Evolutionary conservation across 2,113 vertebrate genomes (phyloP).

Genomic region (Hystrix brachyura): DNA sequence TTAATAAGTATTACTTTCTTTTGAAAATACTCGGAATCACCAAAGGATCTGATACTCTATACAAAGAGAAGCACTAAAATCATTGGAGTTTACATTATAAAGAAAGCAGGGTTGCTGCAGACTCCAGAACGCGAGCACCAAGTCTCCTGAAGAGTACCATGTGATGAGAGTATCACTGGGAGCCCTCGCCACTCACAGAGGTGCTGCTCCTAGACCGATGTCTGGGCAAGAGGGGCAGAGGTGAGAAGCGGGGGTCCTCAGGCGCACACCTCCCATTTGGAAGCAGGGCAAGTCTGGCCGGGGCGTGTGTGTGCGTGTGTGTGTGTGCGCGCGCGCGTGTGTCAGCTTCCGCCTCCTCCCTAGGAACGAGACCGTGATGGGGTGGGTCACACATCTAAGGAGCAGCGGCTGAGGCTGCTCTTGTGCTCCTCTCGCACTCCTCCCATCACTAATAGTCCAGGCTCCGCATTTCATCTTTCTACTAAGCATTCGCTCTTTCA

Average conservation of each 20-base stretch:
- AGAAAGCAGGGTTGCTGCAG: background rate
- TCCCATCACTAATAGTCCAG: background rate
- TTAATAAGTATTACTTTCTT: conserved; percentile 34
- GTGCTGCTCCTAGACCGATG: background rate
- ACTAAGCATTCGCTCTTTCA: background rate
- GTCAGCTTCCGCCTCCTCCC: too few species aligned
- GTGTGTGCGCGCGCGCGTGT: too few species aligned
- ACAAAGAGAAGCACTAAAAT: background rate
- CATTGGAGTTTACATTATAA: background rate
- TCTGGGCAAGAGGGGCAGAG: background rate
- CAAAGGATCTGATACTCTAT: background rate
- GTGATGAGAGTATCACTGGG: background rate
- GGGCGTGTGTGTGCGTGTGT: background rate
- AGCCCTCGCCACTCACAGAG: background rate
- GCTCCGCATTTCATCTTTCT: background rate
- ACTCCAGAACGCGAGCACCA: background rate
- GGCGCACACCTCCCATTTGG: background rate
- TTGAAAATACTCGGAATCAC: background rate
- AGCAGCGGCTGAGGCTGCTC: background rate
- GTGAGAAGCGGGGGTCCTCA: background rate
- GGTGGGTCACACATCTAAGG: background rate
- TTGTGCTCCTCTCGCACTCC: background rate
- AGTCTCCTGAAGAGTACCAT: background rate
- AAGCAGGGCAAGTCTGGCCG: background rate
- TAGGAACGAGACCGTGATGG: too few species aligned